Base-by-base conservation (phyloP, 2,113 vertebrate genomes). In the Cyanoliseus patagonus region DNA sequence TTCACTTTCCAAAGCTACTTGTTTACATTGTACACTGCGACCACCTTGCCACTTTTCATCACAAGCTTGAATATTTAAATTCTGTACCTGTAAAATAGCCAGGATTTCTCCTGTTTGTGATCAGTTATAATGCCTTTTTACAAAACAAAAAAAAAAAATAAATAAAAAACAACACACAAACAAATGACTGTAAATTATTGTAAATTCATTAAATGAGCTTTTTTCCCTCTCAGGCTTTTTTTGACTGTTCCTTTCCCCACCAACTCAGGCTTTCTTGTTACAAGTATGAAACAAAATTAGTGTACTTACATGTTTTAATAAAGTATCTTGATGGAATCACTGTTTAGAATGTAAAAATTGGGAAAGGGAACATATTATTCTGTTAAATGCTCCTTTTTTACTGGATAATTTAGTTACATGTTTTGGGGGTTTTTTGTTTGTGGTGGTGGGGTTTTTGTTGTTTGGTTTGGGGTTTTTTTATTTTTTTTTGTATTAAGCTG, bases 51-150 rank as follows among this genome's bases (percentile, higher is more conserved):
- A 96, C 98, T 98, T 98, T 96, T 98, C 98, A 98, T 98, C 98
- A 99, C 98, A 99, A 99, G 98, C 98, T 99, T 99, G 99, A 99
- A 99, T 99, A 99, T 99, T 99, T 99, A 99, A 99, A 98, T 98
- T 98, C 98, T 99, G 98, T 99, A 98, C 97, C 94, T 99, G 99
- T 99, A 99, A 98, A 98, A 98, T 98, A 98, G 97, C 97, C 97
- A 98, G 97, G 96, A 98, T 95, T 97, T 98, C 91, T 98, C 97
- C 97, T 98, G 97, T 98, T 98, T 97, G 97, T 98, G 98, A 98
- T 98, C 97, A 97, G 97, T 98, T 98, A 98, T 97, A 97, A 98
- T 98, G 97, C 98, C 98, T 99, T 98, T 98, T 98, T 98, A 98
- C 94, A 97, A 97, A 97, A 95, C 67, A 92, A 77, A 77, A 13